Evolutionary conservation across 2,113 vertebrate genomes (phyloP).

Genomic region (Shinisaurus crocodilurus): DNA sequence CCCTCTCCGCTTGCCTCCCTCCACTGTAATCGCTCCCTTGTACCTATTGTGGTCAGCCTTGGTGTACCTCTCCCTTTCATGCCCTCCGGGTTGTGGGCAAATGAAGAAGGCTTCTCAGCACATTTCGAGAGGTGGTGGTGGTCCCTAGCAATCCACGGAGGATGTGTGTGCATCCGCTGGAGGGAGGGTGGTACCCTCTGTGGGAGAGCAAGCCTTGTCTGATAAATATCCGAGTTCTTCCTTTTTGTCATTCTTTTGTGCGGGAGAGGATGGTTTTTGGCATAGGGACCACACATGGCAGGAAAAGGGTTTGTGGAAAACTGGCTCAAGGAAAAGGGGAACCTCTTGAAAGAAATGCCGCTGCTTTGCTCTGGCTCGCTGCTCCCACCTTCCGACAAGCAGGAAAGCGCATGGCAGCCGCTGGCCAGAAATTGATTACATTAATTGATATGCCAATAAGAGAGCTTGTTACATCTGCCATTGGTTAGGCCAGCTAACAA

Average conservation of each 20-base stretch:
- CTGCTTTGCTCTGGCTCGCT: constrained; percentile 76
- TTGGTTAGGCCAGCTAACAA: constrained; percentile 98
- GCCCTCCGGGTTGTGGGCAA: neutral
- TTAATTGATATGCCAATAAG: constrained; percentile 99
- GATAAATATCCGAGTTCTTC: no score
- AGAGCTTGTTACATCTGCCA: constrained; percentile 99
- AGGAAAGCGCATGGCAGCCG: constrained; percentile 86
- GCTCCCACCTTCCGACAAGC: constrained; percentile 73
- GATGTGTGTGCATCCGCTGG: neutral
- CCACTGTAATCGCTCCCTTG: neutral
- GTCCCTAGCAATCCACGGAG: no score
- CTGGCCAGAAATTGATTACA: constrained; percentile 98
- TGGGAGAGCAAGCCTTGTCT: neutral
- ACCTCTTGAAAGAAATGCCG: constrained; percentile 77
- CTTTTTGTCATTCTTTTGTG: neutral
- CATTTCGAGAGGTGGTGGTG: no score
- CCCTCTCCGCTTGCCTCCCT: neutral
- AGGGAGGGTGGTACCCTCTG: no score
- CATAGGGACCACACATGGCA: constrained; percentile 1
- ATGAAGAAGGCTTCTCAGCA: neutral
- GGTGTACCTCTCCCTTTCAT: neutral
- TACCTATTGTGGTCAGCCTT: neutral
- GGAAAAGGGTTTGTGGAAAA: constrained; percentile 62
- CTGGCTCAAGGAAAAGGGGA: constrained; percentile 66
- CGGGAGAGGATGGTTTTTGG: neutral